Conservation (phyloP, 2,888 invertebrate genomes). For the Caenorhabditis sulstoni region DNA sequence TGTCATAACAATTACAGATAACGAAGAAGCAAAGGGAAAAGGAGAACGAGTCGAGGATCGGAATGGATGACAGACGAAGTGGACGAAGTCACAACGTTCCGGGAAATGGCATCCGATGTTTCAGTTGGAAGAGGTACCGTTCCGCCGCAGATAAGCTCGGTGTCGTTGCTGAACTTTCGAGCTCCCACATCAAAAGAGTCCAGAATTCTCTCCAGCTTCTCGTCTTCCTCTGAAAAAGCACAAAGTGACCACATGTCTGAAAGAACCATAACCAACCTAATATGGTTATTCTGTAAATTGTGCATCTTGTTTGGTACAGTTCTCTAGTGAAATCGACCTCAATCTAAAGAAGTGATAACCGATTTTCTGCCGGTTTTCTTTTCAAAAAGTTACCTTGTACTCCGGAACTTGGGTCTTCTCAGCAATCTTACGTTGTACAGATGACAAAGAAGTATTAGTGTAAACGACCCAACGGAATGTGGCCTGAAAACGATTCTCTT, state of each 20-base stretch:
- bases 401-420: conserved; percentile 47
- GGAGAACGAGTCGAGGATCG: not conserved
- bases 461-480: conserved; percentile 67
- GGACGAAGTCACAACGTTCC: conserved; percentile 24
- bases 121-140: conserved; percentile 21
- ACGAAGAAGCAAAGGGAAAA: conserved; percentile 11
- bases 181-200: conserved; percentile 58
- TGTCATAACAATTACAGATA: conserved; percentile 39
- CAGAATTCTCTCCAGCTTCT: conserved; percentile 54
- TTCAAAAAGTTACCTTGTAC: conserved; percentile 40
- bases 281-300: conserved; percentile 63
- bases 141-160: conserved; percentile 40
- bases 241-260: not conserved
- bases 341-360: conserved; percentile 40
- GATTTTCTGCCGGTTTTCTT: not conserved
- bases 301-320: conserved; percentile 55
- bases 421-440: conserved; percentile 57
- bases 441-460: conserved; percentile 48
- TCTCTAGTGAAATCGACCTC: conserved; percentile 67
- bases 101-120: conserved; percentile 35
- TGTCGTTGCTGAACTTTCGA: conserved; percentile 57
- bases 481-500: conserved; percentile 50
- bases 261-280: conserved; percentile 46
- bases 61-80: conserved; percentile 15
- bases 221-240: conserved; percentile 61